Conservation (phyloP, 2,113 vertebrate genomes). For the Etheostoma spectabile region DNA sequence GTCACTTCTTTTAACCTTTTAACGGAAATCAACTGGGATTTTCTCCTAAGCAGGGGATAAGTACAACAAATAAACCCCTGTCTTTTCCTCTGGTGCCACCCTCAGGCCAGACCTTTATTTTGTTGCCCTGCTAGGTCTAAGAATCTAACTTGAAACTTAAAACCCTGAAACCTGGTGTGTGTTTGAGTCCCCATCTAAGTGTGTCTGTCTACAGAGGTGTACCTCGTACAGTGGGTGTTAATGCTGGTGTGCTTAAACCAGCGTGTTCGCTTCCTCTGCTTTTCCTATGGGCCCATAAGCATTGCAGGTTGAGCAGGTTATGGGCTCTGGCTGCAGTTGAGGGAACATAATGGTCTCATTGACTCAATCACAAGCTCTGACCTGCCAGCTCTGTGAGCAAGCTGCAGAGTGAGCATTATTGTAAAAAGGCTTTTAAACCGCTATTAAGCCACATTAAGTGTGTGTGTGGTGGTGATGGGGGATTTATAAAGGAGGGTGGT, state of each 20-base stretch:
- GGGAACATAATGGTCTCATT: slow-evolving; percentile 75
- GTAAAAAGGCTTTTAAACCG: slow-evolving; percentile 76
- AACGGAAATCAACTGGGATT: background rate
- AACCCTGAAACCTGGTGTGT: background rate
- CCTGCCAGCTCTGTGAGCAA: slow-evolving; percentile 71
- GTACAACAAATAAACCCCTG: background rate
- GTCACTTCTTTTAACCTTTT: background rate
- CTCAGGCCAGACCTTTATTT: background rate
- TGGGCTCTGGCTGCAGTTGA: slow-evolving; percentile 61
- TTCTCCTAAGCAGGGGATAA: background rate
- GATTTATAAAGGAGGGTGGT: slow-evolving; percentile 41
- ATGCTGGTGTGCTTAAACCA: slow-evolving; percentile 8
- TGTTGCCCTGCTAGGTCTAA: background rate
- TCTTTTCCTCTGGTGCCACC: slow-evolving; percentile 15
- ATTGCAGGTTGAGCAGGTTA: slow-evolving; percentile 64
- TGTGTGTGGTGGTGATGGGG: slow-evolving; percentile 27
- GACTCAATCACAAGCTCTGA: slow-evolving; percentile 67
- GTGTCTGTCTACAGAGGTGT: slow-evolving; percentile 9
- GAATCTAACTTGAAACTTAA: background rate
- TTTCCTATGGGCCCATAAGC: slow-evolving; percentile 47
- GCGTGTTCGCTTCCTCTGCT: slow-evolving; percentile 9
- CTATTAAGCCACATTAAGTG: slow-evolving; percentile 71
- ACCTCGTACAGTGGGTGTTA: background rate
- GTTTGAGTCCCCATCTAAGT: background rate
- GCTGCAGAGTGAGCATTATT: slow-evolving; percentile 72